A percentile compares a stretch with the other conserved stretches of the same genome.
These are phyloP conservation scores for Habropoda laboriosa DNA, from an alignment of 1,140 invertebrate species.

Conservation along the genomic window DNA sequence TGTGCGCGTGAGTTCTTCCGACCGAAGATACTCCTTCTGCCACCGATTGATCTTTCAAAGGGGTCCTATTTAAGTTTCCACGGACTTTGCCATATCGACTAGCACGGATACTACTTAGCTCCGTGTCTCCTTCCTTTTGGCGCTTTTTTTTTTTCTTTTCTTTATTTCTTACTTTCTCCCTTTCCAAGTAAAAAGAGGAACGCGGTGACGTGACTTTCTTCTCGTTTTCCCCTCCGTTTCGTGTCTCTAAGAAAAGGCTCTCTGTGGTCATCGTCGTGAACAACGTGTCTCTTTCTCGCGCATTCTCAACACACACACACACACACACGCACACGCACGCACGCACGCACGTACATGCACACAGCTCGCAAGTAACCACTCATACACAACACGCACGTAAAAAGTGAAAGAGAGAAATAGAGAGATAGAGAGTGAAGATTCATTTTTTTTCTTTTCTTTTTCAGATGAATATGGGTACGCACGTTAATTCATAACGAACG, in stretches of 20 bases:
- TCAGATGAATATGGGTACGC: conserved; percentile 74
- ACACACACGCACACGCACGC: too few relatives aligned
- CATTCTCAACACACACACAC: conserved; percentile 28
- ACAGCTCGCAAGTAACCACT: too few relatives aligned
- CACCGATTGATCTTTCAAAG: too few relatives aligned
- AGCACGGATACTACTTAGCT: too few relatives aligned
- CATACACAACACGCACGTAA: conserved; percentile 60
- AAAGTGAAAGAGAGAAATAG: conserved; percentile 64
- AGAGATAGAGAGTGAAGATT: conserved; percentile 64
- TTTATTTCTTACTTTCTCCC: not conserved
- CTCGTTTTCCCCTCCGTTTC: not conserved
- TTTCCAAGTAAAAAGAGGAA: not conserved
- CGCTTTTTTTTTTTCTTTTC: not conserved
- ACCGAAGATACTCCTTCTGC: not conserved
- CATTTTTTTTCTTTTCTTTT: conserved; percentile 9
- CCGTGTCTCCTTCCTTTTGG: too few relatives aligned
- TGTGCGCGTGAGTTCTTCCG: conserved; percentile 5
- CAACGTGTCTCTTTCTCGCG: not conserved
- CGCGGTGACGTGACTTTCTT: conserved; percentile 1
- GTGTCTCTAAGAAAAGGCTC: not conserved
- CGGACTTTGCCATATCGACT: too few relatives aligned
- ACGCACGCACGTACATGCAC: too few relatives aligned
- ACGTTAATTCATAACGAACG: conserved; percentile 72
- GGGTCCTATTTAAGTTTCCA: too few relatives aligned
- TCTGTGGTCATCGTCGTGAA: not conserved